Evolutionary conservation across 2,113 vertebrate species (phyloP).

Genomic region (Nothoprocta pentlandii): DNA sequence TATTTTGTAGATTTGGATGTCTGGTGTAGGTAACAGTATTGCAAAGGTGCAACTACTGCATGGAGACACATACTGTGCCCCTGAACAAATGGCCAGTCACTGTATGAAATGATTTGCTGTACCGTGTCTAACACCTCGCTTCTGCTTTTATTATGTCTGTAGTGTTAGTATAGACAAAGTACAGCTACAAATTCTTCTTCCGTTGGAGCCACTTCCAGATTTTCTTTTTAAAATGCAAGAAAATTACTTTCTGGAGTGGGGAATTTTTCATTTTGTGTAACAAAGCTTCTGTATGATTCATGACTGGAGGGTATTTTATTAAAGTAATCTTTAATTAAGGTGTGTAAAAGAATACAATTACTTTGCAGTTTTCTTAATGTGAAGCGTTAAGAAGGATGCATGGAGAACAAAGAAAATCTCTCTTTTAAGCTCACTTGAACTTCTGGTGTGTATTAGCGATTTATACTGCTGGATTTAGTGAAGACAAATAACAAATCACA

Average conservation of each 20-base stretch:
- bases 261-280: constrained; percentile 69
- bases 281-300: constrained; percentile 50
- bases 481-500: constrained; percentile 74
- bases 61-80: not conserved
- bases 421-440: constrained; percentile 14
- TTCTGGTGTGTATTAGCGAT: constrained; percentile 43
- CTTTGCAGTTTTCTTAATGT: constrained; percentile 48
- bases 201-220: constrained; percentile 36
- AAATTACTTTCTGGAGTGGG: constrained; percentile 41
- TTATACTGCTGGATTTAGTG: constrained; percentile 51
- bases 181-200: constrained; percentile 71
- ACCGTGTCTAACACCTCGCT: constrained; percentile 64
- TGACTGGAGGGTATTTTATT: constrained; percentile 31
- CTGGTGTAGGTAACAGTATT: constrained; percentile 45
- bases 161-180: constrained; percentile 68
- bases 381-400: constrained; percentile 33
- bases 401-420: constrained; percentile 22
- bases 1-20: constrained; percentile 12
- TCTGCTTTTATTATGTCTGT: constrained; percentile 77
- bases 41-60: not conserved
- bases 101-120: constrained; percentile 53
- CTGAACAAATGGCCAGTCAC: constrained; percentile 15
- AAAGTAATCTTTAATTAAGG: constrained; percentile 10
- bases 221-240: constrained; percentile 44
- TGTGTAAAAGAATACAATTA: constrained; percentile 62